Evolutionary conservation across 2,888 invertebrate genomes (phyloP).

Genomic region (Conus canariensis): DNA sequence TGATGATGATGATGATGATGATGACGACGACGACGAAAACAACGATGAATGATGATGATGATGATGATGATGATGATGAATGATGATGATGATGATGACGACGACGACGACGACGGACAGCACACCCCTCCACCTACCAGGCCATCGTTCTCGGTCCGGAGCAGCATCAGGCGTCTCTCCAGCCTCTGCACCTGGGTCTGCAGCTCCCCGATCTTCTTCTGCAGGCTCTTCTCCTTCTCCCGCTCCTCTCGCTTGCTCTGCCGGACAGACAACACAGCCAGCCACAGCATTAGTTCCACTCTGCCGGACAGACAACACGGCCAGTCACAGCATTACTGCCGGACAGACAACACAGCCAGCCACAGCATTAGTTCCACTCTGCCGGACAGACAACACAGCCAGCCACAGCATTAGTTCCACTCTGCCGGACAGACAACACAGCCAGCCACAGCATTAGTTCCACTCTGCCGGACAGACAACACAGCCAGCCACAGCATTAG

Average conservation of each 20-base stretch:
- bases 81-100: no score
- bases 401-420: not conserved
- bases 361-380: constrained; percentile 42
- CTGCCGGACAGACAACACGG: constrained; percentile 41
- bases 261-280: constrained; percentile 12
- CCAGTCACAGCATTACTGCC: constrained; percentile 40
- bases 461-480: constrained; percentile 40
- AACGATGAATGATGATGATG: no score
- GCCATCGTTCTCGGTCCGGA: constrained; percentile 76
- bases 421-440: constrained; percentile 43
- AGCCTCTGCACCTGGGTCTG: constrained; percentile 72
- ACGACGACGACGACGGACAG: not conserved
- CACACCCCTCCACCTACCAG: constrained; percentile 65
- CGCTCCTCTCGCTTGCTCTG: constrained; percentile 56
- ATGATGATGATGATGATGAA: not conserved
- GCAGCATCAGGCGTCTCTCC: constrained; percentile 71
- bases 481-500: constrained; percentile 26
- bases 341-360: constrained; percentile 11
- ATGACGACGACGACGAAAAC: no score
- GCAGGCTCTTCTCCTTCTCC: constrained; percentile 72
- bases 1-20: not conserved
- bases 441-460: not conserved
- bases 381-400: constrained; percentile 21
- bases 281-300: not conserved
- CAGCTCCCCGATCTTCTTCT: constrained; percentile 74